Percentiles rank a stretch among this genome's conserved stretches.
Conservation (phyloP, 2,888 invertebrate species). For the Sipha maydis region DNA sequence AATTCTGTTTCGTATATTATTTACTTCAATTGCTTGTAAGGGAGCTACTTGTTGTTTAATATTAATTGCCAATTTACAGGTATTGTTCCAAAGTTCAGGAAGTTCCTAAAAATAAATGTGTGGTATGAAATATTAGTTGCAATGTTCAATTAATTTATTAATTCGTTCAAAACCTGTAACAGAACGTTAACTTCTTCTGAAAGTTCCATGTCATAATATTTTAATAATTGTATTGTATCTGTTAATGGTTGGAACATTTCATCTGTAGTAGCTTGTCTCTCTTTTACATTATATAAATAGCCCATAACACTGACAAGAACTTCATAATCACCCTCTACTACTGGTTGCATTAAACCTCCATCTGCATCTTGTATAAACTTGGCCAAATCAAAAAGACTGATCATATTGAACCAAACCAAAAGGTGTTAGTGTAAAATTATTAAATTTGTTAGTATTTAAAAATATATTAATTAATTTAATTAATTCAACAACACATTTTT, state of each 20-base stretch:
- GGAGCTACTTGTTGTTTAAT: conserved; percentile 96
- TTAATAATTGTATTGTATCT: conserved; percentile 90
- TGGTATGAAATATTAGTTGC: neutral
- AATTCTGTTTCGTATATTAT: conserved; percentile 87
- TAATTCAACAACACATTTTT: no score
- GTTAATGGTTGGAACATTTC: conserved; percentile 95
- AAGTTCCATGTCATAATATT: conserved; percentile 95
- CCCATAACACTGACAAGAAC: conserved; percentile 94
- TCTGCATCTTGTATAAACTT: conserved; percentile 91
- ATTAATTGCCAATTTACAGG: conserved; percentile 89
- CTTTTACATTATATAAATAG: conserved; percentile 90
- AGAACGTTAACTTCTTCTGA: conserved; percentile 95
- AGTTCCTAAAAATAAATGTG: conserved; percentile 75
- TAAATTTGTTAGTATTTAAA: neutral
- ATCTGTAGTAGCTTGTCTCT: conserved; percentile 86
- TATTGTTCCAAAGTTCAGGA: conserved; percentile 95
- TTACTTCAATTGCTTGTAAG: conserved; percentile 92
- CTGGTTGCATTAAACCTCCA: conserved; percentile 80
- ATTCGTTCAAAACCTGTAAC: conserved; percentile 72
- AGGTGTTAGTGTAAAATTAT: neutral
- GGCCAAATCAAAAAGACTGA: conserved; percentile 83
- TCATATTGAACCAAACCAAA: no score
- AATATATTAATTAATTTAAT: neutral
- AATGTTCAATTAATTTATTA: neutral
- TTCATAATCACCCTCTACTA: conserved; percentile 88